Base-by-base conservation (phyloP, 1,140 invertebrate genomes). In the Diorhabda elongata region DNA sequence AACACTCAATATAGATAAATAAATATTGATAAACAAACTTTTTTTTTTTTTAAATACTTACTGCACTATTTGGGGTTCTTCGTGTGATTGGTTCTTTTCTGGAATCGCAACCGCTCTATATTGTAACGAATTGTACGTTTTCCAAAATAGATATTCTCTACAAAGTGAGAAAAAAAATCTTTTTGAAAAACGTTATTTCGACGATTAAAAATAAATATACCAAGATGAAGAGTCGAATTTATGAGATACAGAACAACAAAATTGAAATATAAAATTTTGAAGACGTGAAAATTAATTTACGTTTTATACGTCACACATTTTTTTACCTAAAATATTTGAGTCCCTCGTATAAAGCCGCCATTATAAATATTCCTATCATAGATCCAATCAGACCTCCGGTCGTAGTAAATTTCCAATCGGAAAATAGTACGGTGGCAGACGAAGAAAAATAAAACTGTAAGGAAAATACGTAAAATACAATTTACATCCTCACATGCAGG, bases 301-400 rank as follows among this genome's bases (percentile, higher is more conserved):
- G 26, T 26, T 26, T 26, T 26, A 26, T 26, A 26, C 26, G 26
- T 26, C 26, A 26, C 1, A 26, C 26, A 26, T 26, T 26, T 26
- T 26, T 45, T 76, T 73, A 85, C 84, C 87, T 88, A 77, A 93
- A 95, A 82, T 94, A 95, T 82, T 97, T 97, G 0, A 97, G 85
- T 9, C 93, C 94, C 83, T 97, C 95, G 79, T 97, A 97, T 11
- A 96, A 83, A 6, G 93, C 85, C 0, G 91, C 92, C 80, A 96
- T 87, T 57, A 96, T 84, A 77, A 96, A 91, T 56, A 97, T 92
- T 44, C 89, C 92, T 58, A 96, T 85, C 81, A 93, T 91, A 0
- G 94, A 95, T 1, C 90, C 92, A 47, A 95, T 84, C 66, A 97
- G 84, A 44, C 92, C 88, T 52, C 87, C 85, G n/a, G 89, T 81